Conservation (phyloP, 2,888 invertebrate species). For the Erebia aethiops region DNA sequence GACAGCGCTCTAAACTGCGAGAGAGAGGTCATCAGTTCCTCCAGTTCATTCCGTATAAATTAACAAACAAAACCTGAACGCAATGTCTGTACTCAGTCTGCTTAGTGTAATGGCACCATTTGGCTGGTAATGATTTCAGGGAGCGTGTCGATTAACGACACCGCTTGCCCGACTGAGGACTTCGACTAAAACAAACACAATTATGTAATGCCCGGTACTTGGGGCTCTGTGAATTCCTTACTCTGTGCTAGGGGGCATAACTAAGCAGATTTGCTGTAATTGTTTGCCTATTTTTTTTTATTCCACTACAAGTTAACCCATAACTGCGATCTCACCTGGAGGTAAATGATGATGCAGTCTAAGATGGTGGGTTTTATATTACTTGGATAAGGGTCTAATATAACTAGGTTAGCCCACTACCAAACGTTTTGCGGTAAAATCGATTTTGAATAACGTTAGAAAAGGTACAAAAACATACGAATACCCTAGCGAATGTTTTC, state of each 20-base stretch:
- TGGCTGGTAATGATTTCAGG: slow-evolving; percentile 20
- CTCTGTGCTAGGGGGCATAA: neutral
- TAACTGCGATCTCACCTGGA: too few relatives aligned
- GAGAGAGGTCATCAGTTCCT: too few relatives aligned
- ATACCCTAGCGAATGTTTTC: neutral
- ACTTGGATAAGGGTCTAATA: too few relatives aligned
- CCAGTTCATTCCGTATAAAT: neutral
- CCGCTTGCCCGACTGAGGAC: slow-evolving; percentile 13
- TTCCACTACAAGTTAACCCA: too few relatives aligned
- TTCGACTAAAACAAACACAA: slow-evolving; percentile 19
- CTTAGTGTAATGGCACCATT: slow-evolving; percentile 19
- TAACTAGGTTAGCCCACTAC: too few relatives aligned
- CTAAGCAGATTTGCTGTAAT: slow-evolving; percentile 2
- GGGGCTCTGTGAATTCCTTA: too few relatives aligned
- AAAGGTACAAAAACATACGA: neutral
- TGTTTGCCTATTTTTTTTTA: neutral
- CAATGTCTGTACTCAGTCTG: neutral
- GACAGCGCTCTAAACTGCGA: too few relatives aligned
- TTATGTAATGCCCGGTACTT: slow-evolving; percentile 13
- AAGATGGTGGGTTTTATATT: too few relatives aligned
- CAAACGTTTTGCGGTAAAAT: neutral
- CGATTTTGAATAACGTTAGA: neutral
- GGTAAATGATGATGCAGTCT: too few relatives aligned
- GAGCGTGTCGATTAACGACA: slow-evolving; percentile 16
- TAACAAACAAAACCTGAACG: neutral